Percentiles rank a stretch among this genome's conserved stretches.
Conservation (phyloP, 2,113 vertebrate genomes). For the Cricetomys ansorgei region DNA sequence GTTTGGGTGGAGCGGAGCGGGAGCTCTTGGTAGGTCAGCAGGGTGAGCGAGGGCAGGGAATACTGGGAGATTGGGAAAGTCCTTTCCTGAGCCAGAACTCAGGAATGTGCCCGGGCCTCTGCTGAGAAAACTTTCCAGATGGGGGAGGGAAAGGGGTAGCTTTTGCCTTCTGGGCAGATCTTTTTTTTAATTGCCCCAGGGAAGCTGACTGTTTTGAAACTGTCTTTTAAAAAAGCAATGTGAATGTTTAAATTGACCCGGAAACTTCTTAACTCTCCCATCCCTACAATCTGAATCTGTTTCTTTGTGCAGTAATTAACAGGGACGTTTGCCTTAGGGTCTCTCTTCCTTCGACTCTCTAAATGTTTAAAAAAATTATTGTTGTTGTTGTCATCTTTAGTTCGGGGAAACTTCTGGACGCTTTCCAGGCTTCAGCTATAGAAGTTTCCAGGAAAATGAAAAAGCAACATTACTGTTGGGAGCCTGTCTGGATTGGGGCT, state of each 20-base stretch:
- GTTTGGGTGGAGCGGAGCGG: conserved; percentile 17
- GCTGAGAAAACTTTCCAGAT: conserved; percentile 76
- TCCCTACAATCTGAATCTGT: conserved; percentile 57
- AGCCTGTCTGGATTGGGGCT: conserved; percentile 69
- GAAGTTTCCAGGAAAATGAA: conserved; percentile 85
- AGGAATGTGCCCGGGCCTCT: conserved; percentile 63
- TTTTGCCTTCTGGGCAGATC: conserved; percentile 66
- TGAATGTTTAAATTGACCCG: conserved; percentile 75
- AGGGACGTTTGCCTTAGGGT: conserved; percentile 71
- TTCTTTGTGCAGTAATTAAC: conserved; percentile 69
- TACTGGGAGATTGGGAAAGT: conserved; percentile 69
- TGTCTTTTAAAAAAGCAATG: conserved; percentile 70
- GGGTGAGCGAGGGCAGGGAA: conserved; percentile 58
- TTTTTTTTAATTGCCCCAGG: conserved; percentile 37
- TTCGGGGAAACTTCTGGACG: conserved; percentile 83
- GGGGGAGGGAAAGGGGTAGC: conserved; percentile 32
- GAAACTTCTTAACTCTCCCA: conserved; percentile 69
- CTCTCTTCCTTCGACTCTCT: conserved; percentile 63
- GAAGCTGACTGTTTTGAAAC: conserved; percentile 70
- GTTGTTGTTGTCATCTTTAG: conserved; percentile 84
- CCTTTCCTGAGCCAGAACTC: conserved; percentile 66
- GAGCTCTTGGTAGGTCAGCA: conserved; percentile 58
- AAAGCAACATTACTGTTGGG: conserved; percentile 83
- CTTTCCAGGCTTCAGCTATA: conserved; percentile 85
- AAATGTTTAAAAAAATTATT: background rate